Conservation (phyloP, 2,113 vertebrate species). For the Osmerus eperlanus region DNA sequence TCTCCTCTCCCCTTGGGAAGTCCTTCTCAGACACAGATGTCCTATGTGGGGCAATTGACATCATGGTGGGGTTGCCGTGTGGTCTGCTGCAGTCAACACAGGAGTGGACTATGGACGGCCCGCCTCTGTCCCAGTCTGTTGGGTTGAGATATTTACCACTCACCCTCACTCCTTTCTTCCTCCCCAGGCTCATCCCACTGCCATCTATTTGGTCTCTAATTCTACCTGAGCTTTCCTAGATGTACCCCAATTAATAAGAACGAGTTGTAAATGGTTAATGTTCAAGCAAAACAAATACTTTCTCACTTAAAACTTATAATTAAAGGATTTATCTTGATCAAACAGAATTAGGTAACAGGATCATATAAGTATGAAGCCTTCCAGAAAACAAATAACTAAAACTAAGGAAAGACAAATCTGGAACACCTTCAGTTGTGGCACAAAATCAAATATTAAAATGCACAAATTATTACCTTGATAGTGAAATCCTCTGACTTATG, state of each 20-base stretch:
- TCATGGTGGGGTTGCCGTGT: constrained; percentile 32
- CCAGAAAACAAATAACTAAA: background rate
- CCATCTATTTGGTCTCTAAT: constrained; percentile 79
- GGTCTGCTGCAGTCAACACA: constrained; percentile 24
- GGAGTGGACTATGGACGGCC: constrained; percentile 48
- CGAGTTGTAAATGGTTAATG: background rate
- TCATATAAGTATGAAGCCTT: background rate
- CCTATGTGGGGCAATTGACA: constrained; percentile 49
- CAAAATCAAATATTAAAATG: background rate
- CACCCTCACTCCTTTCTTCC: constrained; percentile 72
- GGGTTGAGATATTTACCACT: constrained; percentile 52
- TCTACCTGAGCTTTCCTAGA: constrained; percentile 68
- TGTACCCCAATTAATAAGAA: no score
- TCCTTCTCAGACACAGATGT: constrained; percentile 28
- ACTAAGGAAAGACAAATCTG: background rate
- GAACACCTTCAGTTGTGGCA: background rate
- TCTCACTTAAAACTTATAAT: no score
- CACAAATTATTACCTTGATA: constrained; percentile 55
- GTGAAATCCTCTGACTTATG: constrained; percentile 54
- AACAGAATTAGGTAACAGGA: background rate
- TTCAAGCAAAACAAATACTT: constrained; percentile 9
- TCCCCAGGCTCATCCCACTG: constrained; percentile 70
- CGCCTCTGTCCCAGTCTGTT: constrained; percentile 65
- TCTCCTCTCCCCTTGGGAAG: constrained; percentile 24
- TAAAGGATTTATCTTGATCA: background rate